These are phyloP conservation scores for Drosophila testacea DNA, from an alignment of 2,888 invertebrate species.

Conservation along the genomic window DNA sequence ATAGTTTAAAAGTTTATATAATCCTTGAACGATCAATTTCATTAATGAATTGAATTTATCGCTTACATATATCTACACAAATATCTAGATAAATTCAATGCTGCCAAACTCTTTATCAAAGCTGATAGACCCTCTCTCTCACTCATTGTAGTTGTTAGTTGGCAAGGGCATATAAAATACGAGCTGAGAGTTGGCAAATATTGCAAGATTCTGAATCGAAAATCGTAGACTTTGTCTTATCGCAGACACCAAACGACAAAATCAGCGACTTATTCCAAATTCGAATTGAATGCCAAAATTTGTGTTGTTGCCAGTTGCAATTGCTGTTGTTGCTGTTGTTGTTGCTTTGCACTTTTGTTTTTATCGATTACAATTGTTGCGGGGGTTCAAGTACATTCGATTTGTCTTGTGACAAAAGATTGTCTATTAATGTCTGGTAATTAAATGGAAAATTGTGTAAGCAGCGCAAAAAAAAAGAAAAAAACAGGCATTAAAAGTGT, in stretches of 20 bases:
- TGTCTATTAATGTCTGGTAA: slow-evolving; percentile 42
- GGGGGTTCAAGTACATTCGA: slow-evolving; percentile 60
- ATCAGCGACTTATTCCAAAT: slow-evolving; percentile 49
- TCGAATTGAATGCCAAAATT: slow-evolving; percentile 69
- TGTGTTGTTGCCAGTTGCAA: slow-evolving; percentile 43
- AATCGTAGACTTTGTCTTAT: slow-evolving; percentile 32
- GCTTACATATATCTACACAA: too few species aligned
- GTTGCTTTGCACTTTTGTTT: slow-evolving; percentile 44
- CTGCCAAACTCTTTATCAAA: background rate
- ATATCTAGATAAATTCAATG: too few species aligned
- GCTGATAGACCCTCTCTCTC: background rate
- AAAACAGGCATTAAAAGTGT: slow-evolving; percentile 9
- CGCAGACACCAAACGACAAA: slow-evolving; percentile 46
- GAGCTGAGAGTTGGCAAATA: slow-evolving; percentile 44
- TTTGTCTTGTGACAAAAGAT: slow-evolving; percentile 21
- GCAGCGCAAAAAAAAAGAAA: slow-evolving; percentile 11
- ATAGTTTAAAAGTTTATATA: too few species aligned
- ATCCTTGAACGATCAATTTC: too few species aligned
- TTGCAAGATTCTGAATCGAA: slow-evolving; percentile 35
- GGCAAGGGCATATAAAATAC: slow-evolving; percentile 13
- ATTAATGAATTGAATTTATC: too few species aligned
- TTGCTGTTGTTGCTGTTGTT: slow-evolving; percentile 22
- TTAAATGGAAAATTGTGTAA: slow-evolving; percentile 54
- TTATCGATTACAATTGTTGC: slow-evolving; percentile 40
- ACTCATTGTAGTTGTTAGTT: background rate